Percentiles rank a stretch among this genome's conserved stretches.
phyloP scores from a whole-genome alignment of 2,888 invertebrate species.

The Plebejus anna region DNA sequence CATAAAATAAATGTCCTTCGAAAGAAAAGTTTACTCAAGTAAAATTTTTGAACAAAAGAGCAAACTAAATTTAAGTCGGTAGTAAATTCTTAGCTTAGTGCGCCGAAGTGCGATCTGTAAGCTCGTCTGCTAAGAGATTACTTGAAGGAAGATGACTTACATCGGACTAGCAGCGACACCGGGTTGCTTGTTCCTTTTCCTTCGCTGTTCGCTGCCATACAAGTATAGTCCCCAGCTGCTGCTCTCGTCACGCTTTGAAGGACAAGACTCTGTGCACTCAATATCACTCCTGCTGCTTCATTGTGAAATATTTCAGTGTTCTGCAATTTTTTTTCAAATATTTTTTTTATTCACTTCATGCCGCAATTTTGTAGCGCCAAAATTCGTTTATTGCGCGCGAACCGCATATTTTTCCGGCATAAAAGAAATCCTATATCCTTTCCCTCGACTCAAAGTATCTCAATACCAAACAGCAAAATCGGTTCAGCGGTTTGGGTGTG shows the following conservation, averaged over 20 bases:
- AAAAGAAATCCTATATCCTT: too few species aligned
- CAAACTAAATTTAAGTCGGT: background rate
- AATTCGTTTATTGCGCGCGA: too few species aligned
- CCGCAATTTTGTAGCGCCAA: too few species aligned
- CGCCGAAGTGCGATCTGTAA: background rate
- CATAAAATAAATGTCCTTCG: background rate
- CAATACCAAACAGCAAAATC: too few species aligned
- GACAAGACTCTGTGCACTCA: slow-evolving; percentile 92
- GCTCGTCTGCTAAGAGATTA: slow-evolving; percentile 5
- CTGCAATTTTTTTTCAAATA: slow-evolving; percentile 67
- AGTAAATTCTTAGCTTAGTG: background rate
- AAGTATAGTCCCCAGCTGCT: slow-evolving; percentile 93
- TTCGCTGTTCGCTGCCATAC: slow-evolving; percentile 91
- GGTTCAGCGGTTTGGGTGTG: too few species aligned
- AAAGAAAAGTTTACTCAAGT: background rate
- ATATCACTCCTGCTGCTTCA: slow-evolving; percentile 88
- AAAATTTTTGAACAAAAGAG: background rate
- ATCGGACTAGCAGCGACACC: slow-evolving; percentile 84
- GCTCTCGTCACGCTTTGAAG: slow-evolving; percentile 90
- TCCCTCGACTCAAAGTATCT: too few species aligned
- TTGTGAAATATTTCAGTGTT: slow-evolving; percentile 91
- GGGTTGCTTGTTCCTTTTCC: slow-evolving; percentile 89
- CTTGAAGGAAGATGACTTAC: slow-evolving; percentile 69
- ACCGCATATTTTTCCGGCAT: too few species aligned
- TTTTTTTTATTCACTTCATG: too few species aligned